phyloP scores from a whole-genome alignment of 1,140 invertebrate genomes.

The Hydropsyche tenuis region DNA sequence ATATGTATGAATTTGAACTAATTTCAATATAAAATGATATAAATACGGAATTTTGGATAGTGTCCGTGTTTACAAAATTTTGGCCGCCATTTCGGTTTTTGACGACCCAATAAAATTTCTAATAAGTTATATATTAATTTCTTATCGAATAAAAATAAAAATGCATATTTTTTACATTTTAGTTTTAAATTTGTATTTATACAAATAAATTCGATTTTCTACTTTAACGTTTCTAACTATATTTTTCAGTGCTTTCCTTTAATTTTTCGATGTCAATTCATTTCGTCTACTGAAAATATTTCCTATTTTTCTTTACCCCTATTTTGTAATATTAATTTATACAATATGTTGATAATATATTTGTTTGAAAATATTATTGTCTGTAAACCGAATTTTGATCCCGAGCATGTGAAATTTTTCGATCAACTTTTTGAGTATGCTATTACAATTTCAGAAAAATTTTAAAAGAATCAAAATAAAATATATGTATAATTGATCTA shows the following conservation, averaged over 20 bases:
- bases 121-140: too few species aligned
- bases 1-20: conserved; percentile 2
- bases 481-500: too few species aligned
- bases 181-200: neutral
- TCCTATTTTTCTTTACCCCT: too few species aligned
- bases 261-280: conserved; percentile 3
- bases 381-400: conserved; percentile 9
- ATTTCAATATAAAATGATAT: conserved; percentile 12
- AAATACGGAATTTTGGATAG: neutral
- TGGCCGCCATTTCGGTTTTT: too few species aligned
- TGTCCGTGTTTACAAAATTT: too few species aligned
- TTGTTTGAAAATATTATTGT: conserved; percentile 7
- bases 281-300: neutral
- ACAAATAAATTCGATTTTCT: conserved; percentile 28
- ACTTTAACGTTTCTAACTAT: neutral
- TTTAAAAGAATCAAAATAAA: too few species aligned
- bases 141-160: too few species aligned
- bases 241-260: conserved; percentile 11
- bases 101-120: too few species aligned
- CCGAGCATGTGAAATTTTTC: conserved; percentile 3
- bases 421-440: too few species aligned
- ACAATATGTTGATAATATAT: neutral
- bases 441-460: too few species aligned
- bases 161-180: too few species aligned
- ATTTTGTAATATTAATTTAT: conserved; percentile 5